Base-by-base conservation (phyloP, 2,888 invertebrate species). In the Ennomos erosarius region DNA sequence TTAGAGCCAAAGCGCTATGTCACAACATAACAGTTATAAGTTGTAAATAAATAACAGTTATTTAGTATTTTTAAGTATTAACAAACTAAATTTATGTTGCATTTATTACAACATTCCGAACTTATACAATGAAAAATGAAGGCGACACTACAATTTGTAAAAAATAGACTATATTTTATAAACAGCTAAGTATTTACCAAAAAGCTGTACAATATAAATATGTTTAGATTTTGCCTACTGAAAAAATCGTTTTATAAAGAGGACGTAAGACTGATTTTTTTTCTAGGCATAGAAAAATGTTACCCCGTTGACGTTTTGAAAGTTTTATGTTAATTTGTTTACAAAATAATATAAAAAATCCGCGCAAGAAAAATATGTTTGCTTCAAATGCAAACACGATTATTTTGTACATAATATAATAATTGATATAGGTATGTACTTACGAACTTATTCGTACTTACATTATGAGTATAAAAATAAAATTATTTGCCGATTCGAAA, bases 231-330 rank as follows among this genome's bases (percentile, higher is more conserved):
- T 70, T 75, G 74, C 74, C 64, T 68, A 58, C 67, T 54, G 62
- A 67, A 55, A 68, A 58, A 71, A 67, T 81, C 79, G 68, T 84
- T 82, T 86, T 82, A 64, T 26, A 26, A 26, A 67, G 85, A 86
- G 88, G 88, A 88, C 88, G 85, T 67, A 82, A 85, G 85, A 82
- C 82, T 83, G 81, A 77, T 74, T 73, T 70, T 26, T 70, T 50
- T 68, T 68, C 62, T 70, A 68, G 71, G 69, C 65, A 69, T 65
- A 64, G 42, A 62, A 44, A 42, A 47, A 53, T 48, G 51, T 45
- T 47, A 13, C 38, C 12, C 37, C 36, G 11, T 57, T 26, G 26
- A 5, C 26, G 26, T 26, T 26, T 4, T 1, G 26, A 26, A 26
- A 49, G 10, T 36, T 12, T 26, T 3, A 39, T 12, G 26, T 16